Evolutionary conservation across 2,797 vertebrate genomes (phyloP).

Genomic region (Pteropus rufus): DNA sequence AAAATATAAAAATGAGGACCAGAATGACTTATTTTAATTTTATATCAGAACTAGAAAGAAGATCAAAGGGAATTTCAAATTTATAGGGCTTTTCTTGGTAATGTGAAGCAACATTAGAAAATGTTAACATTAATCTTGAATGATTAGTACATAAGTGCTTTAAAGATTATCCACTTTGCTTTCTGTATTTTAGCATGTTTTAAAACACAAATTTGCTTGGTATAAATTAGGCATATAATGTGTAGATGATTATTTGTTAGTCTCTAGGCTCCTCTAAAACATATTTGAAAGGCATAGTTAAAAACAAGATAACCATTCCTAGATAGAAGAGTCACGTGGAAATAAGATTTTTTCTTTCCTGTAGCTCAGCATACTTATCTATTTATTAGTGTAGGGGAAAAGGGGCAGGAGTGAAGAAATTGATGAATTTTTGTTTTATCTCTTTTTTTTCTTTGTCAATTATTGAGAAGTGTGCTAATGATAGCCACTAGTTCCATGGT

Average conservation of each 20-base stretch:
- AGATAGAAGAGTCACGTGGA: neutral
- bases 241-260: neutral
- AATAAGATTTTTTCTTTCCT: neutral
- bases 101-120: neutral
- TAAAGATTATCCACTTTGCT: neutral
- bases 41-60: neutral
- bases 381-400: neutral
- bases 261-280: neutral
- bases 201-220: neutral
- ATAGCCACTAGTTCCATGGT: neutral
- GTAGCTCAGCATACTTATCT: neutral
- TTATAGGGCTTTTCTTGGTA: neutral
- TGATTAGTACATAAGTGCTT: neutral
- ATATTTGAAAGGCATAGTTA: neutral
- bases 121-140: neutral
- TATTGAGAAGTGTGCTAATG: neutral
- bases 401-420: neutral
- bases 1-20: neutral
- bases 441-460: neutral
- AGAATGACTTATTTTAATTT: neutral
- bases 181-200: neutral
- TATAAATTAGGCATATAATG: neutral
- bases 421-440: neutral
- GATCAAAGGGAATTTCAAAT: neutral
- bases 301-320: neutral